phyloP scores from a whole-genome alignment of 2,113 vertebrate species.

The Actenoides lindsayi region DNA sequence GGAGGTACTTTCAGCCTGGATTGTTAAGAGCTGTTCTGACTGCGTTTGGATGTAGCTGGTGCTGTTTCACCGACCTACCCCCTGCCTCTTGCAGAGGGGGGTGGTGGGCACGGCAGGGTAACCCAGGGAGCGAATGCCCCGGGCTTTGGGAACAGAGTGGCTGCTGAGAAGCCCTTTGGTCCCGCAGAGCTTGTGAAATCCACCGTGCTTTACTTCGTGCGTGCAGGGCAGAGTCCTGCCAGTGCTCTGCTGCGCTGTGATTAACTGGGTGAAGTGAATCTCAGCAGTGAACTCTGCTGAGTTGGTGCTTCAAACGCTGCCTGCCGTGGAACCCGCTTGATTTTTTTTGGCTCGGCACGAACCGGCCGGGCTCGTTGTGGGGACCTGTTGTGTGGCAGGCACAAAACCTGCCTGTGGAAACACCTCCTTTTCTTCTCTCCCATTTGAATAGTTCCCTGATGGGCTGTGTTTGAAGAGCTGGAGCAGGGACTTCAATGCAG shows the following conservation, averaged over 20 bases:
- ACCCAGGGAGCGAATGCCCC: too few relatives aligned
- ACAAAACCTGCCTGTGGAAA: neutral
- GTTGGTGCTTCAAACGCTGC: neutral
- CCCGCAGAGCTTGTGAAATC: neutral
- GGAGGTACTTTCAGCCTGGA: fast-evolving
- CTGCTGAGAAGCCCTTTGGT: neutral
- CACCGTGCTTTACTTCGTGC: neutral
- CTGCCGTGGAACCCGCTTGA: neutral
- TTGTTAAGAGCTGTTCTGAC: neutral
- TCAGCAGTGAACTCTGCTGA: neutral
- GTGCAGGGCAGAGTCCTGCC: neutral
- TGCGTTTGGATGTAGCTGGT: neutral
- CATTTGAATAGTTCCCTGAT: neutral
- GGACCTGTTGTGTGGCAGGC: neutral
- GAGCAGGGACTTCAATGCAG: neutral
- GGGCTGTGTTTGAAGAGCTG: neutral
- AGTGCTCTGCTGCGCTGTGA: neutral
- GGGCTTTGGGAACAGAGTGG: neutral
- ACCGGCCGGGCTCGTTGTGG: neutral
- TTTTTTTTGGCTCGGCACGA: neutral
- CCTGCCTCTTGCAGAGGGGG: neutral
- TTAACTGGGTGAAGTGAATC: neutral
- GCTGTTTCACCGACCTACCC: neutral
- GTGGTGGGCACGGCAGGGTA: neutral
- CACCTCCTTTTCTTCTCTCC: neutral